Evolutionary conservation across 2,113 vertebrate genomes (phyloP).

Genomic region (Nyctereutes procyonoides): DNA sequence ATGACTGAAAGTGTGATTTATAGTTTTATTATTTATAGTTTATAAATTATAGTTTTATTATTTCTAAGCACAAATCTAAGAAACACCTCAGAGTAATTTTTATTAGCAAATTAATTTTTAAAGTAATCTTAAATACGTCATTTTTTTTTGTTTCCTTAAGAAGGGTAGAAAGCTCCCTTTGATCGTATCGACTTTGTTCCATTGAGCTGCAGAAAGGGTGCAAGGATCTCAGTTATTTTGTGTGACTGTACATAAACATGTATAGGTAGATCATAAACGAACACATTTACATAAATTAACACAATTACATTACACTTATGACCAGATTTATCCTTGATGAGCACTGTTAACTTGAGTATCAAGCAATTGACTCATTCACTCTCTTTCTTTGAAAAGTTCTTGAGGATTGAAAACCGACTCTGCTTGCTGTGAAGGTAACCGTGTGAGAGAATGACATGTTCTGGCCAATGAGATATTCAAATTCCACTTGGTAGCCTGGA

Average conservation of each 20-base stretch:
- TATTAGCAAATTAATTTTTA: not conserved
- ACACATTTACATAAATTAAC: not conserved
- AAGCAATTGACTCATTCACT: not conserved
- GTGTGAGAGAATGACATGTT: not conserved
- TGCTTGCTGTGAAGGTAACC: accelerated
- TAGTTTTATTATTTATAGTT: slow-evolving; percentile 2
- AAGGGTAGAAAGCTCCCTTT: not conserved
- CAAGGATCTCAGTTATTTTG: not conserved
- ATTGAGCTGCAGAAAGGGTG: not conserved
- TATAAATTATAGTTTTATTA: not conserved
- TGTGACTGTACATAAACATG: not conserved
- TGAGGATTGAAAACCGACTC: not conserved
- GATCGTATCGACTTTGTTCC: not conserved
- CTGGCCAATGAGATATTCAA: not conserved
- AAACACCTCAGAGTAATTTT: not conserved
- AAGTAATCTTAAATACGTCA: not conserved
- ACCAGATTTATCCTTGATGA: not conserved
- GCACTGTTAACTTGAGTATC: not conserved
- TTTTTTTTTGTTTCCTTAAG: not conserved
- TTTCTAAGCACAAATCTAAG: not conserved
- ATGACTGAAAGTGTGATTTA: not conserved
- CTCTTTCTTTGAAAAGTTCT: not conserved
- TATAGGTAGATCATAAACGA: not conserved
- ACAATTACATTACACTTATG: not conserved
- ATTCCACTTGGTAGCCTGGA: not conserved